Evolutionary conservation across 2,113 vertebrate species (phyloP).

Genomic region (Numida meleagris): DNA sequence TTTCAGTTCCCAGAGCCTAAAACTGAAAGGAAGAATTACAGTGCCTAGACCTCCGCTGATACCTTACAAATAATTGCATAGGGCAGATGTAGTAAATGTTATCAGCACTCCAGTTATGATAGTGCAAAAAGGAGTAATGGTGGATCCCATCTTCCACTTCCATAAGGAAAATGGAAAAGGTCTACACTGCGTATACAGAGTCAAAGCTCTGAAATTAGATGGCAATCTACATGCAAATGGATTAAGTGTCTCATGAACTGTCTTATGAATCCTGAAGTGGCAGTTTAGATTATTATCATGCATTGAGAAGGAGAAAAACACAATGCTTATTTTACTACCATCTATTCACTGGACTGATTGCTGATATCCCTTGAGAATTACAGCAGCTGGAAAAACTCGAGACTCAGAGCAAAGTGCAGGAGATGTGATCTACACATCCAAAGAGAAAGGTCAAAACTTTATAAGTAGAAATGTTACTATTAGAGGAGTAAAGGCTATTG

Average conservation of each 20-base stretch:
- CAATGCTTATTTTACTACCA: background rate
- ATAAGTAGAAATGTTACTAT: background rate
- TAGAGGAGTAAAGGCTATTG: background rate
- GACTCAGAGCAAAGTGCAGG: background rate
- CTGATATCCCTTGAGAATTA: background rate
- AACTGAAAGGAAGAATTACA: background rate
- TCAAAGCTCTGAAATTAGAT: background rate
- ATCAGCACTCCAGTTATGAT: background rate
- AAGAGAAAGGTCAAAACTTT: background rate
- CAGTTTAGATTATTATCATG: background rate
- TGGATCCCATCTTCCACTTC: background rate
- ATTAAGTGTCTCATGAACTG: background rate
- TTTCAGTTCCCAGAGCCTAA: background rate
- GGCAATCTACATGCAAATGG: background rate
- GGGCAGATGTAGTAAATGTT: background rate
- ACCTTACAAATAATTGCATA: background rate
- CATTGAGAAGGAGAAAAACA: background rate
- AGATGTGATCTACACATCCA: fast-evolving
- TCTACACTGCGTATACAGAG: background rate
- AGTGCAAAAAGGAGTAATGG: background rate
- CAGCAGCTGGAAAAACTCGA: background rate
- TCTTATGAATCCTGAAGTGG: background rate
- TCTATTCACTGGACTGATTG: background rate
- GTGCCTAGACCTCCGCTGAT: background rate
- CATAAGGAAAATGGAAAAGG: background rate